phyloP scores from a whole-genome alignment of 1,140 invertebrate species.

The Zaprionus nigranus region DNA sequence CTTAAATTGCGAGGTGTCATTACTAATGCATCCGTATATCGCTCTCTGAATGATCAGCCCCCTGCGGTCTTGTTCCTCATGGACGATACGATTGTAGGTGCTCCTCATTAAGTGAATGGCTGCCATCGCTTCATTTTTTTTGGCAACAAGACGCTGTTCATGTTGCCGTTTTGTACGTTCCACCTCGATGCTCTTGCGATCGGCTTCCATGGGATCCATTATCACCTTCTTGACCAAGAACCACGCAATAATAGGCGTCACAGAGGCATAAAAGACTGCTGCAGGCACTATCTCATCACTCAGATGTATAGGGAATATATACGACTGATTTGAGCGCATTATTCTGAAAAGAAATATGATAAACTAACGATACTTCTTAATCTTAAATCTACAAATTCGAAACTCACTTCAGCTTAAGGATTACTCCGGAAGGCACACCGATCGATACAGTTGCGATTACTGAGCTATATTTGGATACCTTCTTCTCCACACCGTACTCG shows the following conservation, averaged over 20 bases:
- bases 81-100: slow-evolving; percentile 90
- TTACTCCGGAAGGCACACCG: slow-evolving; percentile 94
- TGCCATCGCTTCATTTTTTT: slow-evolving; percentile 92
- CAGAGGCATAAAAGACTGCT: slow-evolving; percentile 96
- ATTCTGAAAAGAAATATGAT: slow-evolving; percentile 86
- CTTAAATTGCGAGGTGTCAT: slow-evolving; percentile 72
- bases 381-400: background rate
- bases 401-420: slow-evolving; percentile 93
- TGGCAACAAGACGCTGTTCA: slow-evolving; percentile 89
- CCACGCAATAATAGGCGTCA: slow-evolving; percentile 93
- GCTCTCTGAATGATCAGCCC: slow-evolving; percentile 95
- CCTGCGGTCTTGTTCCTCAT: slow-evolving; percentile 91
- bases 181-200: slow-evolving; percentile 90
- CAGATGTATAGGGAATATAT: slow-evolving; percentile 94
- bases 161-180: slow-evolving; percentile 91
- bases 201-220: slow-evolving; percentile 93
- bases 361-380: background rate
- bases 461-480: slow-evolving; percentile 95
- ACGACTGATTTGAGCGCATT: slow-evolving; percentile 93
- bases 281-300: slow-evolving; percentile 95
- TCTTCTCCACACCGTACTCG: slow-evolving; percentile 97
- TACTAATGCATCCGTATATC: slow-evolving; percentile 90
- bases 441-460: slow-evolving; percentile 93
- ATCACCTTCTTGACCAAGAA: slow-evolving; percentile 93
- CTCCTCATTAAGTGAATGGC: slow-evolving; percentile 95